These are phyloP conservation scores for Rhagoletis pomonella DNA, from an alignment of 1,140 invertebrate species.

Conservation along the genomic window DNA sequence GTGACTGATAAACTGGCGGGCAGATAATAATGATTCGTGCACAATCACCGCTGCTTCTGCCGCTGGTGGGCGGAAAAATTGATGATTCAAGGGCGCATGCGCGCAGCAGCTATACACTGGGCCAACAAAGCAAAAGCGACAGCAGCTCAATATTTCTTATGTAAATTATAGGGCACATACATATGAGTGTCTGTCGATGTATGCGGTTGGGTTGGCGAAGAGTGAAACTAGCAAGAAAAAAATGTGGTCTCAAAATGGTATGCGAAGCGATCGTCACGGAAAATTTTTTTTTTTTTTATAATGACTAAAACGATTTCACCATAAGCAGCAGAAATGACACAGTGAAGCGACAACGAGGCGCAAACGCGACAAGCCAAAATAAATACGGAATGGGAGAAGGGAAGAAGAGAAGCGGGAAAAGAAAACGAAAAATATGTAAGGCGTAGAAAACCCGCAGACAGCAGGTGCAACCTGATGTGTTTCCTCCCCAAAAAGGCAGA, in stretches of 20 bases:
- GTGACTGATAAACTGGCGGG: not conserved
- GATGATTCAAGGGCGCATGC: slow-evolving; percentile 47
- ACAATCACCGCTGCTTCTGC: not conserved
- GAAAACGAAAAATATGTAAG: not conserved
- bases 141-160: slow-evolving; percentile 21
- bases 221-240: not conserved
- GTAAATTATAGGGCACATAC: slow-evolving; percentile 15
- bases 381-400: not conserved
- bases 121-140: not conserved
- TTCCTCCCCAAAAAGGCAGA: slow-evolving; percentile 22
- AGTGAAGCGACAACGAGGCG: slow-evolving; percentile 19
- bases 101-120: not conserved
- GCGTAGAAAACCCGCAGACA: slow-evolving; percentile 27
- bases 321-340: not conserved
- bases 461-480: slow-evolving; percentile 37
- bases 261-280: not conserved
- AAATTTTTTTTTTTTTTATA: not conserved
- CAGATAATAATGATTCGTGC: not conserved
- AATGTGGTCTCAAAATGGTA: not conserved
- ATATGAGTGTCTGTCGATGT: not conserved
- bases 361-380: not conserved
- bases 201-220: not conserved
- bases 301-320: slow-evolving; percentile 20
- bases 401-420: not conserved
- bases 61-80: slow-evolving; percentile 44